Evolutionary conservation across 2,888 invertebrate genomes (phyloP), one percentile per base, ranked within the genome.

Genomic region (Plebejus anna): DNA sequence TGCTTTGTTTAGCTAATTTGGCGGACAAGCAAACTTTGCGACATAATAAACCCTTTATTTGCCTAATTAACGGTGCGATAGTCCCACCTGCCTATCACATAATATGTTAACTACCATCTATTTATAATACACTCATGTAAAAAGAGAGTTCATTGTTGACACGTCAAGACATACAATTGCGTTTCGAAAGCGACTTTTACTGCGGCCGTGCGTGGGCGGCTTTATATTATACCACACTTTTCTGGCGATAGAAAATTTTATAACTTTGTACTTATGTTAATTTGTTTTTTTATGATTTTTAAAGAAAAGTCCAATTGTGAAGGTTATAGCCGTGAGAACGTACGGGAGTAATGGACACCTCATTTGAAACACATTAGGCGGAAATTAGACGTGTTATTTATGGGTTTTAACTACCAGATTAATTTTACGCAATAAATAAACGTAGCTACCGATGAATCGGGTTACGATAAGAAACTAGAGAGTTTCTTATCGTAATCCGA

Each of bases 151-250:
- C 83, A 86, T 87, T 89, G 88, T 88, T 84, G 86, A 85, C 84
- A 85, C 84, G 87, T 87, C 87, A 84, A 83, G 82, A 80, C 81
- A 83, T 82, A 87, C 87, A 86, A 87, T 88, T 88, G 86, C 85
- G 81, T 88, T 91, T 90, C 87, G 90, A 91, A 91, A 91, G 90
- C 86, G 80, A 87, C 89, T 90, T 87, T 90, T 89, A 88, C 88
- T 85, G 80, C 75, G 78, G 70, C 76, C 78, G 79, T 84, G 90
- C 86, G 92, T 92, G 87, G 92, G 92, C 82, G 90, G 82, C 84
- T 83, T 84, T 89, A 88, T 90, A 87, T 84, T 89, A 88, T 90
- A 87, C 42, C 80, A 82, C 80, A 79, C 86, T 85, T 85, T 89
- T 85, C 78, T 78, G 79, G 82, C 82, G 82, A 85, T 83, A 82